These are phyloP conservation scores for Enteromius radiatus DNA, from an alignment of 2,797 vertebrate species.

Conservation along the genomic window DNA sequence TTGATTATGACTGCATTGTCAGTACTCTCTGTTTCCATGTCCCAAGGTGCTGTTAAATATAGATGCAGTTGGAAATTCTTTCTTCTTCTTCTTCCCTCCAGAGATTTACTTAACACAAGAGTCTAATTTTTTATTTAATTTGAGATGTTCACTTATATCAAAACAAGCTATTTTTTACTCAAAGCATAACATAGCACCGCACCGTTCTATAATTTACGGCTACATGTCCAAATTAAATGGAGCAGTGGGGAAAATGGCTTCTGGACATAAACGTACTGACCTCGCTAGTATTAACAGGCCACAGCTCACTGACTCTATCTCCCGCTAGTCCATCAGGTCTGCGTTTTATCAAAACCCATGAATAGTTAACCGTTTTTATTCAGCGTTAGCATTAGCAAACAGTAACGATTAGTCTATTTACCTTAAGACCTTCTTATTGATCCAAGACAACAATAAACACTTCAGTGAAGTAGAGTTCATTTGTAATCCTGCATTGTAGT, in stretches of 20 bases:
- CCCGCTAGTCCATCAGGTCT: constrained; percentile 13
- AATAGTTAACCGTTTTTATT: constrained; percentile 9
- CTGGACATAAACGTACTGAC: constrained; percentile 55
- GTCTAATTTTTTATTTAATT: background rate
- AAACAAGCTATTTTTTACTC: constrained; percentile 23
- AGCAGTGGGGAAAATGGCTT: constrained; percentile 51
- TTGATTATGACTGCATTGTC: constrained; percentile 36
- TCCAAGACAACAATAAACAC: constrained; percentile 27
- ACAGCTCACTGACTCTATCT: constrained; percentile 15
- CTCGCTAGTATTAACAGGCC: constrained; percentile 35
- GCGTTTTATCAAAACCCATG: background rate
- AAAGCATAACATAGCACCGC: background rate
- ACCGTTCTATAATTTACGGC: constrained; percentile 23
- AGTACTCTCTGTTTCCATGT: background rate
- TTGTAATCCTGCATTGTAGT: constrained; percentile 8
- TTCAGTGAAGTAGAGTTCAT: constrained; percentile 30
- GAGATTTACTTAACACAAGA: constrained; percentile 9
- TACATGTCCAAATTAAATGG: constrained; percentile 54
- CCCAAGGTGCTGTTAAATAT: constrained; percentile 25
- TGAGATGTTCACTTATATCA: constrained; percentile 9
- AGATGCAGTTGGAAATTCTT: constrained; percentile 30
- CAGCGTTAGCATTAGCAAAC: constrained; percentile 1
- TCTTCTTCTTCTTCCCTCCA: constrained; percentile 7
- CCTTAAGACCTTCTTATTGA: constrained; percentile 44
- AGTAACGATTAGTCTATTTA: constrained; percentile 41